Percentiles rank a stretch among this genome's conserved stretches.
Conservation (phyloP, 2,888 invertebrate species). For the Dione juno region DNA sequence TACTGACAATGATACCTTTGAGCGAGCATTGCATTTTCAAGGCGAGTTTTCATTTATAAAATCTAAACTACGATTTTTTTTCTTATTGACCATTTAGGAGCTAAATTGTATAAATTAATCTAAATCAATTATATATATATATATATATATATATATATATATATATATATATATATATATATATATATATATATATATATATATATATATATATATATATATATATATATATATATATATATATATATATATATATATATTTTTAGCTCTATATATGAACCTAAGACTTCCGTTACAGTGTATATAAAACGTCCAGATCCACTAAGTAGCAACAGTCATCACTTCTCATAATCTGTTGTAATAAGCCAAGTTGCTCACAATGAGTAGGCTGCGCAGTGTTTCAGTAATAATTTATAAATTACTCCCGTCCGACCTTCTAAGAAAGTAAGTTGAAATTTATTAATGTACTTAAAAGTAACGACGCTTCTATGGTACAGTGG, state of each 20-base stretch:
- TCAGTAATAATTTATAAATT: constrained; percentile 25
- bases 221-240: too few relatives aligned
- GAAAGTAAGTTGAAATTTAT: constrained; percentile 21
- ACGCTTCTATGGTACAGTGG: not conserved
- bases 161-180: too few relatives aligned
- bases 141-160: too few relatives aligned
- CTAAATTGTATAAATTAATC: too few relatives aligned
- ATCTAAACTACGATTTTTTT: too few relatives aligned
- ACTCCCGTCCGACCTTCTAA: constrained; percentile 24
- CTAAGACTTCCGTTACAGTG: not conserved
- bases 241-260: not conserved
- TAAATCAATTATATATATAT: too few relatives aligned
- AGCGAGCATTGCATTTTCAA: too few relatives aligned
- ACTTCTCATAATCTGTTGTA: constrained; percentile 6
- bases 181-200: too few relatives aligned
- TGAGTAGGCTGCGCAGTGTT: constrained; percentile 8
- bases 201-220: too few relatives aligned
- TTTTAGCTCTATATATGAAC: not conserved
- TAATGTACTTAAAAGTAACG: constrained; percentile 21
- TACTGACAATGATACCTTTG: too few relatives aligned
- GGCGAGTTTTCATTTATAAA: too few relatives aligned
- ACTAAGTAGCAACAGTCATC: not conserved
- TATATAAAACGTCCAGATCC: not conserved
- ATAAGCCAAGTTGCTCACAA: constrained; percentile 12
- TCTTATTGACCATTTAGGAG: too few relatives aligned